phyloP scores from a whole-genome alignment of 2,113 vertebrate species.

The Elanus axillaris region DNA sequence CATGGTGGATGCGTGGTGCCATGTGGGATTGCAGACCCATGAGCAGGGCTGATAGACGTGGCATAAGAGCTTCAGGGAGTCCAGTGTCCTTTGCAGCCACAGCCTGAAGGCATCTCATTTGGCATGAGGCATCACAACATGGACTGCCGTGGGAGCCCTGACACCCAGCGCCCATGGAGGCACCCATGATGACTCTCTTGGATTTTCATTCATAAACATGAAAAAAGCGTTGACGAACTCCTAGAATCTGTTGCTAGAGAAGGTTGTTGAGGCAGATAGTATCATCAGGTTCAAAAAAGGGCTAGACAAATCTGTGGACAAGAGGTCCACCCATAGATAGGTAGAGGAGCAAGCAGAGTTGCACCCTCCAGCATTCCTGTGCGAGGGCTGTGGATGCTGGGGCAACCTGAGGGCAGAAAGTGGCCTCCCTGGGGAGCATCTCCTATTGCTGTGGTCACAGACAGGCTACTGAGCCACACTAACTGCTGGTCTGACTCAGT shows the following conservation, averaged over 20 bases:
- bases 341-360: neutral
- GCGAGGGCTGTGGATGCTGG: neutral
- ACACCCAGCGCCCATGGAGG: rapidly evolving
- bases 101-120: neutral
- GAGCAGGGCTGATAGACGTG: neutral
- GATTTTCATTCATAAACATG: neutral
- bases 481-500: neutral
- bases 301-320: rapidly evolving
- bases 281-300: neutral
- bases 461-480: neutral
- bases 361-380: neutral
- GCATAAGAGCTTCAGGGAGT: neutral
- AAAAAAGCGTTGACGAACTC: neutral
- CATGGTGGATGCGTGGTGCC: neutral
- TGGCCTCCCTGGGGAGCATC: neutral
- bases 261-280: neutral
- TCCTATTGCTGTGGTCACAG: neutral
- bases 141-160: neutral
- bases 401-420: neutral
- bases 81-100: neutral
- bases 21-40: neutral
- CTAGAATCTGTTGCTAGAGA: neutral
- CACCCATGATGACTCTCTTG: neutral
- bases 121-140: neutral
- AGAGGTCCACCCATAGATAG: neutral